Conservation (phyloP, 2,797 vertebrate species). For the Picus viridis region DNA sequence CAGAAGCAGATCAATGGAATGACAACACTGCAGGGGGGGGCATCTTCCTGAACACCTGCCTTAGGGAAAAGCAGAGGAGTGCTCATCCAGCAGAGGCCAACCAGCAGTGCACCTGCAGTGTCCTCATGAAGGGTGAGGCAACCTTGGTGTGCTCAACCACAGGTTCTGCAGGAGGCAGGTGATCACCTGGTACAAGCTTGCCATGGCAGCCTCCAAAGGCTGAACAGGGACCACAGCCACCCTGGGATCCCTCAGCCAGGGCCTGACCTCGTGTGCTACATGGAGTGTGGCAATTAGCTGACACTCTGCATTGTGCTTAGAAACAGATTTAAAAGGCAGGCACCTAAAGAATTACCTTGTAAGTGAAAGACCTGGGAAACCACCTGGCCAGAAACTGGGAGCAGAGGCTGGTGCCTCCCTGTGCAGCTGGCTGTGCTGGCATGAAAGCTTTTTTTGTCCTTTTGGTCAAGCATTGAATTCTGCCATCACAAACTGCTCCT, state of each 20-base stretch:
- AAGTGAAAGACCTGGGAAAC: not conserved
- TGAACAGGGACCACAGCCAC: not conserved
- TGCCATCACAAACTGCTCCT: not conserved
- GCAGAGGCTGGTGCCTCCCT: not conserved
- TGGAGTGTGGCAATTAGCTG: not conserved
- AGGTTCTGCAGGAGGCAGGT: not conserved
- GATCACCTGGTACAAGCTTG: not conserved
- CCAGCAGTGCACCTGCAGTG: not conserved
- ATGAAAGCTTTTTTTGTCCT: not conserved
- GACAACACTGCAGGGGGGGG: not conserved
- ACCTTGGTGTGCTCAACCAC: accelerated
- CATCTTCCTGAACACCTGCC: not conserved
- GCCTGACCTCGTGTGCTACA: not conserved
- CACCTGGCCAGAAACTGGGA: not conserved
- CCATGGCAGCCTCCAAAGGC: accelerated
- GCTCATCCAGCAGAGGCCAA: not conserved
- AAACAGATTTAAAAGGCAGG: not conserved
- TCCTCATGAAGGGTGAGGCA: not conserved
- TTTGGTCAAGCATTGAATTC: not conserved
- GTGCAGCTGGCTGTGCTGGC: not conserved
- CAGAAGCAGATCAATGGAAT: not conserved
- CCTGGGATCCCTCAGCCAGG: not conserved
- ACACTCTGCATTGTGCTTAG: not conserved
- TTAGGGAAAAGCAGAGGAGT: not conserved
- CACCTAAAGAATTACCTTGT: not conserved